Conservation (phyloP, 1,140 invertebrate species). For the Chelonus insularis region DNA sequence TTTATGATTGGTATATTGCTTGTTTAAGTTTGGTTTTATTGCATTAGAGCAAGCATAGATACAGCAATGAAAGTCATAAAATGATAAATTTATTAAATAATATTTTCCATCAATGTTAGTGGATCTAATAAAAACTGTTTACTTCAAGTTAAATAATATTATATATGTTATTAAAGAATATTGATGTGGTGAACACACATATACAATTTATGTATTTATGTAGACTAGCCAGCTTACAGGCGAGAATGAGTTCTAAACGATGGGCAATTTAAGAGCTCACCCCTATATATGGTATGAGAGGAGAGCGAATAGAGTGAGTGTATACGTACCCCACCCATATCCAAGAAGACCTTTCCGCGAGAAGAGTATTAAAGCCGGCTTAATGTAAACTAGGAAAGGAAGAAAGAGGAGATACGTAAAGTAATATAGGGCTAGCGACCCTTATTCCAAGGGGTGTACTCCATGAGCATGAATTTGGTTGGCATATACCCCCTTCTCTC, state of each 20-base stretch:
- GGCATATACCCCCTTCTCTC: slow-evolving; percentile 22
- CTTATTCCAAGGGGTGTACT: slow-evolving; percentile 48
- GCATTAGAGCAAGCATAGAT: too few relatives aligned
- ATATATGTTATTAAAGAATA: neutral
- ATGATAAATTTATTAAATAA: neutral
- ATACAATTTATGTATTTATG: slow-evolving; percentile 44
- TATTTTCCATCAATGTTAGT: neutral
- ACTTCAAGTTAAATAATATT: too few relatives aligned
- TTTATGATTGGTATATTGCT: too few relatives aligned
- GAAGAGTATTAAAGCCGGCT: slow-evolving; percentile 18
- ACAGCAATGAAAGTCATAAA: too few relatives aligned
- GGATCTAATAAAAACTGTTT: neutral
- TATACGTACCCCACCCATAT: neutral
- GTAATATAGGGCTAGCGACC: slow-evolving; percentile 54
- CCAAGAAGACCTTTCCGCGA: slow-evolving; percentile 5
- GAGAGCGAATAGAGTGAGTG: neutral
- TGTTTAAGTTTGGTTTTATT: too few relatives aligned
- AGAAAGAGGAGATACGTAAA: slow-evolving; percentile 35
- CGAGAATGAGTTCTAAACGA: slow-evolving; percentile 58
- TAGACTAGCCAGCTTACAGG: slow-evolving; percentile 32
- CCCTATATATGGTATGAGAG: neutral
- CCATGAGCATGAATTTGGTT: slow-evolving; percentile 54
- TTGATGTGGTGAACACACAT: slow-evolving; percentile 41
- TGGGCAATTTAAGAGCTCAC: slow-evolving; percentile 51
- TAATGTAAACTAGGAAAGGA: slow-evolving; percentile 16